phyloP scores from a whole-genome alignment of 2,113 vertebrate species.

The Ctenomys sociabilis region DNA sequence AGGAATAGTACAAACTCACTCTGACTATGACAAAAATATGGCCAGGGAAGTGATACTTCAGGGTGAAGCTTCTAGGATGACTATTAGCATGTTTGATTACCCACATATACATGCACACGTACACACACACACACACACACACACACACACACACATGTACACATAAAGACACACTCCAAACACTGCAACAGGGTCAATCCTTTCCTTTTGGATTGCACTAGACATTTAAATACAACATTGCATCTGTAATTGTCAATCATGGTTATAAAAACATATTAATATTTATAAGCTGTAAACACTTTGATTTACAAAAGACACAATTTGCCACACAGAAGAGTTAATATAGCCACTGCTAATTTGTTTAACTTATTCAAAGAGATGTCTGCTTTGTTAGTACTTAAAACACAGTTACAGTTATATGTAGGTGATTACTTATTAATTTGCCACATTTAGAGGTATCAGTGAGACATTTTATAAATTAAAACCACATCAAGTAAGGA shows the following conservation, averaged over 20 bases:
- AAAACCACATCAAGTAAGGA: constrained; percentile 61
- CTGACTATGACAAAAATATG: neutral
- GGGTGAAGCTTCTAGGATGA: neutral
- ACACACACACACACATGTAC: neutral
- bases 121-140: neutral
- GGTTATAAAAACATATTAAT: constrained; percentile 68
- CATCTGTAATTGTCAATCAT: constrained; percentile 57
- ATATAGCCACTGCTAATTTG: constrained; percentile 62
- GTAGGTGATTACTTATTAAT: constrained; percentile 68
- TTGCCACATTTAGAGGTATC: constrained; percentile 62
- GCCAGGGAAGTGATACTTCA: neutral
- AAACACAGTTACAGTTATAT: constrained; percentile 52
- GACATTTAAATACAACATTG: constrained; percentile 19
- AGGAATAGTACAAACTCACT: neutral
- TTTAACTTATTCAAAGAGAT: constrained; percentile 71
- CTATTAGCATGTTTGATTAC: neutral
- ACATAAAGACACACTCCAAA: neutral
- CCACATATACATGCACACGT: neutral
- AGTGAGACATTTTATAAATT: constrained; percentile 63
- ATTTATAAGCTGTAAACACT: constrained; percentile 63
- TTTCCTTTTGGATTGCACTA: neutral
- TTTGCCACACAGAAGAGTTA: constrained; percentile 57
- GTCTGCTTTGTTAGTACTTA: constrained; percentile 54
- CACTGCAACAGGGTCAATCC: neutral
- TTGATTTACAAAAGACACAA: constrained; percentile 64